Evolutionary conservation across 2,113 vertebrate species (phyloP).

Genomic region (Corythoichthys haematopterus): DNA sequence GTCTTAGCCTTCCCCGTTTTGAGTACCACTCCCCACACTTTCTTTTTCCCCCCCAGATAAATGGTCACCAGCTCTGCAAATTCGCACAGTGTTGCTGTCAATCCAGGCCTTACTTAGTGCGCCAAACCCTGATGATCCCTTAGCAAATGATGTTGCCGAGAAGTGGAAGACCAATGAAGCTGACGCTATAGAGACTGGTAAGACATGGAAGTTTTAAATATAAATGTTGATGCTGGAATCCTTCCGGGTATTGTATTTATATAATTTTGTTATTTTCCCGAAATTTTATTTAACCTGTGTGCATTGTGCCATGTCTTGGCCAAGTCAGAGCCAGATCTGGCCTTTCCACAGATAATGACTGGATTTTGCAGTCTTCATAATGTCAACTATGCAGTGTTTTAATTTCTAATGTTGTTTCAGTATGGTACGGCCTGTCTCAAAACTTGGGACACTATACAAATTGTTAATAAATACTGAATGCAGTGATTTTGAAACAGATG

Average conservation of each 20-base stretch:
- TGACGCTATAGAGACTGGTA: constrained; percentile 99
- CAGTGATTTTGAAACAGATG: no score
- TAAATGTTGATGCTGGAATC: not conserved
- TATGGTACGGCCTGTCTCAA: no score
- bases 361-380: not conserved
- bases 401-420: not conserved
- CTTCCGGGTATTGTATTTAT: not conserved
- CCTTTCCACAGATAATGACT: not conserved
- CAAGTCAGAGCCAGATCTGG: not conserved
- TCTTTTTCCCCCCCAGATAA: constrained; percentile 77
- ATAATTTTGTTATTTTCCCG: no score
- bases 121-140: constrained; percentile 95
- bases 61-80: constrained; percentile 98
- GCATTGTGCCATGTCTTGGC: not conserved
- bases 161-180: constrained; percentile 97
- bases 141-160: constrained; percentile 98
- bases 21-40: not conserved
- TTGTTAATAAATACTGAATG: no score
- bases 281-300: not conserved
- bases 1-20: not conserved
- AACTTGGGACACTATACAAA: no score
- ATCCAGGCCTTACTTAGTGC: constrained; percentile 99
- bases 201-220: not conserved
- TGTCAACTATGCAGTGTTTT: not conserved
- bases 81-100: constrained; percentile 96